phyloP scores from a whole-genome alignment of 2,113 vertebrate genomes.

The Dinomys branickii region DNA sequence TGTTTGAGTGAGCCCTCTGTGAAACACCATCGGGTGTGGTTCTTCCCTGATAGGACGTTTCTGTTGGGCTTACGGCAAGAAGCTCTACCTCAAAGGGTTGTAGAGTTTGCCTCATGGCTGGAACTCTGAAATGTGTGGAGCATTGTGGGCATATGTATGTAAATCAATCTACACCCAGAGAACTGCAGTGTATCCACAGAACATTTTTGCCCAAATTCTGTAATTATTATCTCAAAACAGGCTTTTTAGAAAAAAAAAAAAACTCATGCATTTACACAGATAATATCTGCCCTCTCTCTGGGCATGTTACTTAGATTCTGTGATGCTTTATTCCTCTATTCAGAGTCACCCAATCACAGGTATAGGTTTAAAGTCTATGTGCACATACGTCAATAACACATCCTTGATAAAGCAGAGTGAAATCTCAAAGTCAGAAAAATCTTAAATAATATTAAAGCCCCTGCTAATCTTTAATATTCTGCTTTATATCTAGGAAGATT shows the following conservation, averaged over 20 bases:
- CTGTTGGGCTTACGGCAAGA: neutral
- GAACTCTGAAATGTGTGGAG: neutral
- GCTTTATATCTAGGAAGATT: neutral
- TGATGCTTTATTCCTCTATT: neutral
- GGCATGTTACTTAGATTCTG: neutral
- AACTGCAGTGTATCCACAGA: neutral
- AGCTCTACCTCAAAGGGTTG: neutral
- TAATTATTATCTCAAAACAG: neutral
- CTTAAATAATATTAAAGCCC: neutral
- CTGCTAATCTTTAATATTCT: neutral
- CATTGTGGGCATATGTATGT: neutral
- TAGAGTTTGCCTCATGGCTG: neutral
- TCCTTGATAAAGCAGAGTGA: neutral
- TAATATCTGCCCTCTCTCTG: neutral
- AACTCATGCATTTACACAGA: neutral
- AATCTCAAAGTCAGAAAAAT: conserved; percentile 8
- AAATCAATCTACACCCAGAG: neutral
- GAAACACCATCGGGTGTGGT: neutral
- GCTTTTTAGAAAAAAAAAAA: neutral
- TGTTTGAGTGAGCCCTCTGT: neutral
- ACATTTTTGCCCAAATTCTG: neutral
- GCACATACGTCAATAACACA: neutral
- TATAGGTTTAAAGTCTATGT: neutral
- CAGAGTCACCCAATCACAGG: neutral
- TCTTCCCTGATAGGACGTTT: neutral